These are phyloP conservation scores for Lanius collurio DNA, from an alignment of 2,113 vertebrate genomes.

Conservation along the genomic window DNA sequence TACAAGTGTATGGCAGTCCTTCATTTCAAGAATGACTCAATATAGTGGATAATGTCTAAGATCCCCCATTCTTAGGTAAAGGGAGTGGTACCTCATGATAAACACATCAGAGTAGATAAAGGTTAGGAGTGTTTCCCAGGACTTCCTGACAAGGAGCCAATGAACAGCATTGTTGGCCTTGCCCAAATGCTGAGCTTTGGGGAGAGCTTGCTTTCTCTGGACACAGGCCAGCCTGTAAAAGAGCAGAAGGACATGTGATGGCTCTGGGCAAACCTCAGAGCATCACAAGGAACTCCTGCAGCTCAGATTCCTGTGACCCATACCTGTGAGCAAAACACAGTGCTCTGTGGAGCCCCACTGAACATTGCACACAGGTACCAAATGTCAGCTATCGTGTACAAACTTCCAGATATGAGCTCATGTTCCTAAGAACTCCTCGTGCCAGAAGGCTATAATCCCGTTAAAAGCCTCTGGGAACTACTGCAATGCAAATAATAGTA, in stretches of 20 bases:
- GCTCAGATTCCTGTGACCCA: neutral
- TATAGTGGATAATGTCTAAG: neutral
- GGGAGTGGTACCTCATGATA: neutral
- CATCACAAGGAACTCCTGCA: neutral
- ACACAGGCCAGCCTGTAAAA: neutral
- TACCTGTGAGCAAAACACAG: neutral
- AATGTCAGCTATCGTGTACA: neutral
- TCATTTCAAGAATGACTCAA: neutral
- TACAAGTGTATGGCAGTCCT: neutral
- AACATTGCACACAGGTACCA: neutral
- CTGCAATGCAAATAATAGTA: slow-evolving; percentile 65
- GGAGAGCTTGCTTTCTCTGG: neutral
- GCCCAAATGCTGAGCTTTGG: neutral
- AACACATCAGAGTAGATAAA: neutral
- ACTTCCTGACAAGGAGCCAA: neutral
- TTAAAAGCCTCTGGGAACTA: slow-evolving; percentile 40
- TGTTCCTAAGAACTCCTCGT: neutral
- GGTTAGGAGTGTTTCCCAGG: neutral
- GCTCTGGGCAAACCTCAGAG: neutral
- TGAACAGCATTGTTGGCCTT: neutral
- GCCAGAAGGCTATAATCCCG: slow-evolving; percentile 41
- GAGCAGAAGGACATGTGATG: neutral
- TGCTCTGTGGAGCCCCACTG: neutral
- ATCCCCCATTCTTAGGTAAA: neutral
- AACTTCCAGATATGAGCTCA: neutral